Conservation (phyloP, 2,888 invertebrate genomes). For the Synanthedon tipuliformis region DNA sequence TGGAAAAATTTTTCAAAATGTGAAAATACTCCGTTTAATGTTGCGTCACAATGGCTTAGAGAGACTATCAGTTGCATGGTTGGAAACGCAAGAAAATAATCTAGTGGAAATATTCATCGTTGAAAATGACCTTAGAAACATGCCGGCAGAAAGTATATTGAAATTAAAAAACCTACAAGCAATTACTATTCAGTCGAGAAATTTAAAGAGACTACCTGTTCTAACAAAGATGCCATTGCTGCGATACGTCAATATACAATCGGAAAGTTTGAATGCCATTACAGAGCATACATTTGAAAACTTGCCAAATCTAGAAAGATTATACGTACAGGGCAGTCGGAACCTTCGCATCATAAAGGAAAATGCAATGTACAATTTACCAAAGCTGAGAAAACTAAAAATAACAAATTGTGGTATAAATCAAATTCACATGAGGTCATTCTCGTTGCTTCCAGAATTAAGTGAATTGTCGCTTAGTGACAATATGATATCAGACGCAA, state of each 20-base stretch:
- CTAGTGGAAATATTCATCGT: constrained; percentile 87
- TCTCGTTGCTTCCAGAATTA: constrained; percentile 78
- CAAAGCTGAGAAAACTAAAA: constrained; percentile 77
- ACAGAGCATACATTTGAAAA: constrained; percentile 77
- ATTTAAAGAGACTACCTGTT: constrained; percentile 79
- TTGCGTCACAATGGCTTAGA: constrained; percentile 86
- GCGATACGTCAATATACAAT: constrained; percentile 80
- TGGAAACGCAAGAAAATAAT: constrained; percentile 80
- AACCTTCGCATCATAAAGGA: constrained; percentile 77
- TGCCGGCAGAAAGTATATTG: constrained; percentile 82
- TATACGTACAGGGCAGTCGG: constrained; percentile 79
- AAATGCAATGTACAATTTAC: constrained; percentile 77
- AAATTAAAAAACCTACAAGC: constrained; percentile 83
- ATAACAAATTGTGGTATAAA: constrained; percentile 81
- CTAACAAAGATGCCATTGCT: constrained; percentile 79
- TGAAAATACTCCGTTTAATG: constrained; percentile 83
- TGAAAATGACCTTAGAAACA: constrained; percentile 82
- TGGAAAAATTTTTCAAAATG: constrained; percentile 80
- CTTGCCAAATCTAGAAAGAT: constrained; percentile 78
- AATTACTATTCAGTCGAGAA: constrained; percentile 82
- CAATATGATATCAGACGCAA: constrained; percentile 81
- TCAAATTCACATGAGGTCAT: constrained; percentile 82
- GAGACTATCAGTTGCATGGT: constrained; percentile 83
- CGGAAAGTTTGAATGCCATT: constrained; percentile 74
- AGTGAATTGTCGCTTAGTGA: constrained; percentile 76